Evolutionary conservation across 2,888 invertebrate species (phyloP).

Genomic region (Nemotelus nigrinus): DNA sequence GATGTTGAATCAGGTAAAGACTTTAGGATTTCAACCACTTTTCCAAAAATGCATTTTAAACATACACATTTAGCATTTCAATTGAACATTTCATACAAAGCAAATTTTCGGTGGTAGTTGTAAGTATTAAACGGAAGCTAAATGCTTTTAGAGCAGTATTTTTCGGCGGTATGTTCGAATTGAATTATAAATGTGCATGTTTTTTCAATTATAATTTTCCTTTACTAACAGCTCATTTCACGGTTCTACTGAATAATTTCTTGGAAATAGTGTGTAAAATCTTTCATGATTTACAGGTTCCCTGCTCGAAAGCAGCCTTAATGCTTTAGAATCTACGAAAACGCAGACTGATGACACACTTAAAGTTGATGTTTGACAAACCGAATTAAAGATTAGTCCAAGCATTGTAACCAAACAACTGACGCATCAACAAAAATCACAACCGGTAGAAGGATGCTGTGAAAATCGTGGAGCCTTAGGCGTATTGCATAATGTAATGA

Average conservation of each 20-base stretch:
- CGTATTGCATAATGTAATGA: constrained; percentile 36
- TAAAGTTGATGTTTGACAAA: constrained; percentile 61
- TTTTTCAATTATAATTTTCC: too few species aligned
- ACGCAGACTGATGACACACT: constrained; percentile 56
- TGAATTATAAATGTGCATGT: too few species aligned
- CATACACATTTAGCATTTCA: too few species aligned
- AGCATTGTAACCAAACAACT: constrained; percentile 28
- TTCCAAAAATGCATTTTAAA: background rate
- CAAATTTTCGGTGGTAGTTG: too few species aligned
- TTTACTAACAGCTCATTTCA: too few species aligned
- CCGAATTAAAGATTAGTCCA: constrained; percentile 52
- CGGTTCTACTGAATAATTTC: too few species aligned
- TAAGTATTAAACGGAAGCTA: too few species aligned
- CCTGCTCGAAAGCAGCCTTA: constrained; percentile 58
- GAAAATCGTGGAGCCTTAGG: constrained; percentile 42
- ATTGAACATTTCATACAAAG: too few species aligned
- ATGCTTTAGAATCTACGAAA: constrained; percentile 55
- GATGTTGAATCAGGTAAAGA: constrained; percentile 61
- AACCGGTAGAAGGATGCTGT: constrained; percentile 46
- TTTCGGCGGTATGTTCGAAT: too few species aligned
- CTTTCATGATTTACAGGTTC: constrained; percentile 55
- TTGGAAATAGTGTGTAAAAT: too few species aligned
- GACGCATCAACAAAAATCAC: constrained; percentile 35
- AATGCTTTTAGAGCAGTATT: too few species aligned
- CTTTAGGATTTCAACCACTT: background rate